Conservation (phyloP, 2,113 vertebrate genomes). For the Heliornis fulica region DNA sequence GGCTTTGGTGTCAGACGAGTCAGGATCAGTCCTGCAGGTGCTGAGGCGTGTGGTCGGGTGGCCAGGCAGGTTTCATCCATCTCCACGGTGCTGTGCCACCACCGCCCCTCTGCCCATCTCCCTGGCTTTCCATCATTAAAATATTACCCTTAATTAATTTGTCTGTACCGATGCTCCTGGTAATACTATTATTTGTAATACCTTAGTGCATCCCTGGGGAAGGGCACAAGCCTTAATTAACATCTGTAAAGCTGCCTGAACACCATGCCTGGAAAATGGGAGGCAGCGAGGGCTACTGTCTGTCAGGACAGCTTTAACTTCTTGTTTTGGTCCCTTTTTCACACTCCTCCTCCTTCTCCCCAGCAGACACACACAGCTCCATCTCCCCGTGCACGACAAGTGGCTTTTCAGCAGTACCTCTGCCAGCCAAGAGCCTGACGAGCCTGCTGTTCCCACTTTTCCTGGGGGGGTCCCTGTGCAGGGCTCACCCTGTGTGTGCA, state of each 20-base stretch:
- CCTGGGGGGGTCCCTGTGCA: too few species aligned
- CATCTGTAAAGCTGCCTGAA: constrained; percentile 27
- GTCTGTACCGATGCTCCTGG: neutral
- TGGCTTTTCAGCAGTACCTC: neutral
- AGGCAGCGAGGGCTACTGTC: neutral
- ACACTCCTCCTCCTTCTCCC: neutral
- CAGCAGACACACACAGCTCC: neutral
- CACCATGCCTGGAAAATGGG: constrained; percentile 23
- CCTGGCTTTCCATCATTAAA: neutral
- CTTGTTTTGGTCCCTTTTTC: neutral
- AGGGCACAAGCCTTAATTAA: constrained; percentile 58
- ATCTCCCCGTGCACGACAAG: too few species aligned
- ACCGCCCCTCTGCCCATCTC: neutral
- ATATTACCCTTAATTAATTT: constrained; percentile 51
- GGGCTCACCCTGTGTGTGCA: accelerated
- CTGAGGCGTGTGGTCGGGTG: neutral
- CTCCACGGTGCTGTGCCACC: accelerated
- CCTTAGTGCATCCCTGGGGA: constrained; percentile 15
- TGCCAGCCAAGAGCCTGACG: neutral
- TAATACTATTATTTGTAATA: constrained; percentile 54
- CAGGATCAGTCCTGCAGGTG: neutral
- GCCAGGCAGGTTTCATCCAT: neutral
- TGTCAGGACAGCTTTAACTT: neutral
- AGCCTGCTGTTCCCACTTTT: neutral
- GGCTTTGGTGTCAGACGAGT: neutral